Conservation (phyloP, 30 jellyfish, hydroid and myxozoan species). For the Nemopilema nomurai region DNA sequence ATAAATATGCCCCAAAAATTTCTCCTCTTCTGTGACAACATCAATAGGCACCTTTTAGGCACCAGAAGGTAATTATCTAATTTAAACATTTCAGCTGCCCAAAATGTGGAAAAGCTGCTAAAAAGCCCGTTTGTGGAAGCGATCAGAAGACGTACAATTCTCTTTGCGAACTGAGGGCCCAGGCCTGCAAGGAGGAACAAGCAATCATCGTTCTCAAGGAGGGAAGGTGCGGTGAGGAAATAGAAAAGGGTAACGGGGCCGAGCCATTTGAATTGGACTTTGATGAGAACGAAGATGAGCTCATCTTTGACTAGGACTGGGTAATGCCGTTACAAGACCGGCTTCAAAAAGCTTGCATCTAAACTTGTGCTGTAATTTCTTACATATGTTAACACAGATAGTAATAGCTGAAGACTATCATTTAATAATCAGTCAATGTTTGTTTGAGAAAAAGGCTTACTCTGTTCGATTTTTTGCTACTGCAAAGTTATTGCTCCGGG, state of each 20-base stretch:
- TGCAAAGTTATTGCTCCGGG: no score
- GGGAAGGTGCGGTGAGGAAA: conserved; percentile 7
- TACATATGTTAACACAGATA: no score
- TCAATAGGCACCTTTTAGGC: no score
- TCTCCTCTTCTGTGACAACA: no score
- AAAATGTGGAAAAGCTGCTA: not conserved
- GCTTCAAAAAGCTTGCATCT: no score
- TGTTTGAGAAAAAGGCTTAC: no score
- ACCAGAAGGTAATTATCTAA: not conserved
- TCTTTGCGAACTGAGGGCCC: conserved; percentile 16
- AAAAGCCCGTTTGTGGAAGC: conserved; percentile 37
- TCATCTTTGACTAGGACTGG: not conserved
- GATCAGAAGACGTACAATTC: conserved; percentile 36
- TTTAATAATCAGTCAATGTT: no score
- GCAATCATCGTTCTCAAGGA: conserved; percentile 36
- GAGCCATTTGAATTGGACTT: not conserved
- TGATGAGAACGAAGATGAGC: conserved; percentile 2
- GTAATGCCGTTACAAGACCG: no score
- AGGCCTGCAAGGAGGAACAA: conserved; percentile 2
- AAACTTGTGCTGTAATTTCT: no score
- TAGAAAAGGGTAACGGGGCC: not conserved
- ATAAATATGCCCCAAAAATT: no score
- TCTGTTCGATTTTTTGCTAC: no score
- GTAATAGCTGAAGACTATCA: no score
- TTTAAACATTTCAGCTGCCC: conserved; percentile 26